A percentile compares a stretch with the other conserved stretches of the same genome.
These are phyloP conservation scores for Empis stercorea DNA, from an alignment of 2,888 invertebrate genomes.

Conservation along the genomic window DNA sequence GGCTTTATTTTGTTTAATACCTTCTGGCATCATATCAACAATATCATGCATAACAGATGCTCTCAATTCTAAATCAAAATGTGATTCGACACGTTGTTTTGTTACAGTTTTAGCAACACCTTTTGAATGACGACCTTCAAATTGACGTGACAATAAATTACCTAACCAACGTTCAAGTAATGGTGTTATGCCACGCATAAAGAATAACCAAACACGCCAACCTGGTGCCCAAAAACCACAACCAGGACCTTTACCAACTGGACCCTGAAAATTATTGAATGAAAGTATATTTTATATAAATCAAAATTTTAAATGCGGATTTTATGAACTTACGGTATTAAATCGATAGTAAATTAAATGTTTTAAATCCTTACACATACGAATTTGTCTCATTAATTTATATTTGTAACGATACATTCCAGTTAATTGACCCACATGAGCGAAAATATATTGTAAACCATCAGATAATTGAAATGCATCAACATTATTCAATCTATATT, in stretches of 20 bases:
- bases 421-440: slow-evolving; percentile 97
- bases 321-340: slow-evolving; percentile 76
- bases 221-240: slow-evolving; percentile 99
- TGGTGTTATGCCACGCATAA: slow-evolving; percentile 98
- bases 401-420: slow-evolving; percentile 99
- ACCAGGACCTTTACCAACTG: slow-evolving; percentile 96
- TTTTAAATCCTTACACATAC: slow-evolving; percentile 99
- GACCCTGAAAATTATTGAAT: slow-evolving; percentile 62
- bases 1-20: slow-evolving; percentile 99
- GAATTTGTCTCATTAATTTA: slow-evolving; percentile 95
- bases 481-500: slow-evolving; percentile 97
- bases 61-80: slow-evolving; percentile 96
- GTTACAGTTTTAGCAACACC: slow-evolving; percentile 99
- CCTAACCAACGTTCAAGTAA: slow-evolving; percentile 98
- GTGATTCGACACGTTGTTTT: slow-evolving; percentile 97
- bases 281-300: neutral
- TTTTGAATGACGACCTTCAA: slow-evolving; percentile 98
- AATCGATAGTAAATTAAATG: slow-evolving; percentile 98
- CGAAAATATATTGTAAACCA: slow-evolving; percentile 97
- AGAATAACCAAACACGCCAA: slow-evolving; percentile 99
- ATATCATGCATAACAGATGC: slow-evolving; percentile 97
- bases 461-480: slow-evolving; percentile 98
- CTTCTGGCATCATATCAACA: slow-evolving; percentile 99
- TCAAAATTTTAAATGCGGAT: neutral
- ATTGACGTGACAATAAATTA: slow-evolving; percentile 93